Base-by-base conservation (phyloP, 1,140 invertebrate species). In the Caenorhabditis latens region DNA sequence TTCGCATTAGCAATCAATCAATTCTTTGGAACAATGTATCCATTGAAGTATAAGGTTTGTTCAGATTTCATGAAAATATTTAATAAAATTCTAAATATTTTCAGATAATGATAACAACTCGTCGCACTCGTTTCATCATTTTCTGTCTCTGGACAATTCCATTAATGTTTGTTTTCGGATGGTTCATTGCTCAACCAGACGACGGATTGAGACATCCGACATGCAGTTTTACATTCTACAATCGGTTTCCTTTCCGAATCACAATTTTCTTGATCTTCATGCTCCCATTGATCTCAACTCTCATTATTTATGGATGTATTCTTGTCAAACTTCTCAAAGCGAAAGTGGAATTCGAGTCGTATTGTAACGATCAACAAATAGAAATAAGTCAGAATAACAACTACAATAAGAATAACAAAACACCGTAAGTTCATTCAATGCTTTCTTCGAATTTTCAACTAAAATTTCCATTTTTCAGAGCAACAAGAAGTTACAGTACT, bases 1-100 rank as follows among this genome's bases (percentile, higher is more conserved):
- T 90, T 91, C 40, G 90, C 90, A 16, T 63, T 91, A 16, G 90
- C 90, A 8, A 88, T 91, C n/a, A 91, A 91, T 88, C 90, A 91
- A 65, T 91, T 90, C 84, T 58, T 91, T 43, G 90, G 90, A 43
- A 91, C 90, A 40, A 84, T 90, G 21, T 90, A 86, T 84, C 90
- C 90, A 21, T 88, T 91, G 6, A 89, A 87, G 71, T 91, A 91
- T 55, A 91, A 91, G 84, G 90, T 90, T 43, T 24, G 63, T 86
- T 55, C 2, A 65, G 13, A 53, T 14, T 11, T 24, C 58, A 84
- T 11, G 8, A 14, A 3, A 83, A 11, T 63, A 6, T 19, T n/a
- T 5, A 48, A 50, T 50, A 21, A 6, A 57, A 5, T 16, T 46
- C 5, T 65, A 9, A 11, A 13, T 11, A 84, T 32, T 85, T 90